phyloP scores from a whole-genome alignment of 2,888 invertebrate species.

The Stegophylla sp. region DNA sequence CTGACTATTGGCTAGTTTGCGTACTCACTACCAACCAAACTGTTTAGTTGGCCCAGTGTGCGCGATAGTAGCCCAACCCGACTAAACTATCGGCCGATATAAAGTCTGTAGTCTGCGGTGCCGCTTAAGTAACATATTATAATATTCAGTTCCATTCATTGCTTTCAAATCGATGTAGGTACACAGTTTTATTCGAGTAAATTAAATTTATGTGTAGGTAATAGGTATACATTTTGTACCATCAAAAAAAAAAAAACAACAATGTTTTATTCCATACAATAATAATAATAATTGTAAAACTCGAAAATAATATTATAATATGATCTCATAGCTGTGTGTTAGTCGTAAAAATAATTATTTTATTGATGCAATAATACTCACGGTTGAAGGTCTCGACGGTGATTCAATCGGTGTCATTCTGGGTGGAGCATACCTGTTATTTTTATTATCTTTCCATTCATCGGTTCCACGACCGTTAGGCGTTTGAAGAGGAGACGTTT shows the following conservation, averaged over 20 bases:
- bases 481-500: not conserved
- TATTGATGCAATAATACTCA: conserved; percentile 1
- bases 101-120: no score
- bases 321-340: not conserved
- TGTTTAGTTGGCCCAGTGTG: conserved; percentile 3
- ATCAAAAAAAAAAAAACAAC: no score
- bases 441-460: conserved; percentile 37
- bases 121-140: no score
- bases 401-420: not conserved
- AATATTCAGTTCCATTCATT: no score
- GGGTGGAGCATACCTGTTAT: not conserved
- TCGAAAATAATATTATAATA: no score
- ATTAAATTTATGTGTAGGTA: no score
- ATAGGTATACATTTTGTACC: no score
- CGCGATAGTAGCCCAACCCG: not conserved
- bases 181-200: no score
- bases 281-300: no score
- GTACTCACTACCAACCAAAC: not conserved
- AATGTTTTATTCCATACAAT: no score
- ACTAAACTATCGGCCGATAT: conserved; percentile 8
- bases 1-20: not conserved
- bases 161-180: no score
- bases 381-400: not conserved
- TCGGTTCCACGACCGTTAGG: not conserved
- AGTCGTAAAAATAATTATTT: not conserved